Base-by-base conservation (phyloP, 1,140 invertebrate species). In the Pseudomyrmex concolor region DNA sequence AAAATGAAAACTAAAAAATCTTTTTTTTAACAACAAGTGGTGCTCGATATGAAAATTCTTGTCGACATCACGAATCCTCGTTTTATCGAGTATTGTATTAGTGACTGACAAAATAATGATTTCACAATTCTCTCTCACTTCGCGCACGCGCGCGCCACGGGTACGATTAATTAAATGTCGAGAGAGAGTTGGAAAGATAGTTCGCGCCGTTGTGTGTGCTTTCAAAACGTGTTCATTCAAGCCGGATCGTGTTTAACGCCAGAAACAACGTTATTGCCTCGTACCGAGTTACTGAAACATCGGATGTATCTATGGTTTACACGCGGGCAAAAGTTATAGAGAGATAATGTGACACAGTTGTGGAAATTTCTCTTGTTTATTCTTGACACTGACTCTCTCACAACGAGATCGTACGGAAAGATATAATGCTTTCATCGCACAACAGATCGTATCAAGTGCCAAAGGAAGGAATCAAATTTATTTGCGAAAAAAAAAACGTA, bases 121-220 rank as follows among this genome's bases (percentile, higher is more conserved):
- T 57, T 57, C 34, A 25, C 19, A 48, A 70, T 57, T 70, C 15
- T n/a, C 17, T 4, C 34, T 34, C 34, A 34, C 34, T 34, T 0
- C 34, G 34, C 5, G 34, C 34, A 5, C 34, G 10, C 5, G 34
- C 34, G 34, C 34, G 10, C 10, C 34, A 57, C 15, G 54, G 54
- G 5, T 10, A 57, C 34, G 15, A 1, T 48, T 68, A 62, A 57
- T 78, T 78, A 78, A 78, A 78, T 70, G 64, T 78, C 64, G 51
- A 68, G 64, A 70, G 64, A 68, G 13, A 68, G 13, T 48, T 15
- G 5, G 19, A 25, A 70, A 59, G 22, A 68, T n/a, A 22, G 25
- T 55, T 7, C 9, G 15, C n/a, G 45, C 50, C 50, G 13, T 12
- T 12, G 15, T 12, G 2, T 77, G 34, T 19, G 34, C 34, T 78